Percentiles rank a stretch among this genome's conserved stretches.
phyloP scores from a whole-genome alignment of 2,888 invertebrate species.

The Sepioteuthis lessoniana region DNA sequence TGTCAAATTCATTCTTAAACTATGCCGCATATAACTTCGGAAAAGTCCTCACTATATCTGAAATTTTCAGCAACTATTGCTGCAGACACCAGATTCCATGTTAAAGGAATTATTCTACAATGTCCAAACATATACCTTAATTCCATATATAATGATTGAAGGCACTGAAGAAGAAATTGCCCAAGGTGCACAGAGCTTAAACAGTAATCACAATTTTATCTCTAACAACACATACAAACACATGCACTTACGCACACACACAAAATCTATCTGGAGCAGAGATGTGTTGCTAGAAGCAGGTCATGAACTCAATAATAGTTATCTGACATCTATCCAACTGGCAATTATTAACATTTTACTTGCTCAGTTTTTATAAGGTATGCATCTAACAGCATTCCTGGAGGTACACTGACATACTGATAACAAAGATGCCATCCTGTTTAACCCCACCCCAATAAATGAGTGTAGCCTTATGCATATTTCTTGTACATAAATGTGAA shows the following conservation, averaged over 20 bases:
- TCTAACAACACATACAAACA: neutral
- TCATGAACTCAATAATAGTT: slow-evolving; percentile 17
- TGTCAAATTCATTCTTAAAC: no score
- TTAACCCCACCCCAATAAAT: neutral
- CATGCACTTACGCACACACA: neutral
- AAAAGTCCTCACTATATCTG: no score
- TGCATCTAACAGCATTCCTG: neutral
- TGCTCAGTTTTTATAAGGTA: neutral
- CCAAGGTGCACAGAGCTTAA: no score
- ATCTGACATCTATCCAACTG: slow-evolving; percentile 18
- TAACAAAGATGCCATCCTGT: neutral
- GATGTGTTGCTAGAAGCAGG: neutral
- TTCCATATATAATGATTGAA: no score
- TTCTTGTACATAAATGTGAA: neutral
- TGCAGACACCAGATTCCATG: no score
- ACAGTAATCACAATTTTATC: no score
- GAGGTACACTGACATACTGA: neutral
- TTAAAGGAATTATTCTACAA: no score
- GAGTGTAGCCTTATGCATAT: neutral
- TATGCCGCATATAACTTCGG: no score
- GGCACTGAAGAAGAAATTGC: no score
- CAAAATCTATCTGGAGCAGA: neutral
- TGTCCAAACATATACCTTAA: no score
- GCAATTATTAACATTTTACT: neutral
- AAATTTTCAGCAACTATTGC: no score